These are phyloP conservation scores for Ceratothoa steindachneri DNA, from an alignment of 2,888 invertebrate species.

Conservation along the genomic window DNA sequence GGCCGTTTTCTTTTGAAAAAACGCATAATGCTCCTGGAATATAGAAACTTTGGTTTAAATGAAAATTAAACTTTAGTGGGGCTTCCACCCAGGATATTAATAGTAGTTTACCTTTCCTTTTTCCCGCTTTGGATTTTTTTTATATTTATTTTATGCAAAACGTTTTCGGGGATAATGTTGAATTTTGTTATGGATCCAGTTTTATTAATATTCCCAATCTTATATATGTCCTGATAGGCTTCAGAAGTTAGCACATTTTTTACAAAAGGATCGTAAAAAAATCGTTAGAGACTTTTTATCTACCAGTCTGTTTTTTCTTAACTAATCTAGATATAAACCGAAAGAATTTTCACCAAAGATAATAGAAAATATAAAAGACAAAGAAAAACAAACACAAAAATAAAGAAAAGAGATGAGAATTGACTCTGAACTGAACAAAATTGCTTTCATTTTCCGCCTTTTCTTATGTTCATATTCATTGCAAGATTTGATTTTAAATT, in stretches of 20 bases:
- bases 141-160: conserved; percentile 1
- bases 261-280: no score
- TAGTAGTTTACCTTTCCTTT: not conserved
- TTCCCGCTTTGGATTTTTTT: not conserved
- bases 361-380: no score
- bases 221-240: not conserved
- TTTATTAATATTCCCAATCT: conserved; percentile 13
- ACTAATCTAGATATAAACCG: no score
- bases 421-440: no score
- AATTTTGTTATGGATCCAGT: not conserved
- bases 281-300: no score
- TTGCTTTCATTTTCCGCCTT: no score
- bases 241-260: not conserved
- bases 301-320: no score
- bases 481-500: no score
- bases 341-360: no score
- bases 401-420: no score
- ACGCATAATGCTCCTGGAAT: not conserved
- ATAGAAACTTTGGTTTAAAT: conserved; percentile 9
- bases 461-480: no score
- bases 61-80: conserved; percentile 8
- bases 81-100: not conserved
- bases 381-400: no score
- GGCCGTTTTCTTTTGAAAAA: not conserved
- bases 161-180: not conserved